A percentile compares a stretch with the other conserved stretches of the same genome.
phyloP scores from a whole-genome alignment of 2,113 vertebrate genomes.

The Oncorhynchus tshawytscha region DNA sequence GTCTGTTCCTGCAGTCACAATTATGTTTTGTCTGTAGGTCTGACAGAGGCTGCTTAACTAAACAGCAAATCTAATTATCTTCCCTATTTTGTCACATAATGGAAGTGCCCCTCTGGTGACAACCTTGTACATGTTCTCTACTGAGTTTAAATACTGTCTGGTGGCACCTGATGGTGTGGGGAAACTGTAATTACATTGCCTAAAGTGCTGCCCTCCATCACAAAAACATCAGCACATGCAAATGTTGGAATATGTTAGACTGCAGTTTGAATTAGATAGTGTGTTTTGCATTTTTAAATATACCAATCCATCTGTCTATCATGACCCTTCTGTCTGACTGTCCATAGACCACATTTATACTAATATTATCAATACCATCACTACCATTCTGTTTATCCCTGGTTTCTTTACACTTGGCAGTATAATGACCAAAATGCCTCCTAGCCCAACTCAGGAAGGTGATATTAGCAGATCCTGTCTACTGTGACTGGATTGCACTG shows the following conservation, averaged over 20 bases:
- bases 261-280: background rate
- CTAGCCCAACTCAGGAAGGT: too few relatives aligned
- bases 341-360: too few relatives aligned
- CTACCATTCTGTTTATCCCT: too few relatives aligned
- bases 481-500: too few relatives aligned
- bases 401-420: too few relatives aligned
- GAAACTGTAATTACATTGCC: slow-evolving; percentile 60
- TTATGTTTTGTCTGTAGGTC: slow-evolving; percentile 67
- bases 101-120: slow-evolving; percentile 69
- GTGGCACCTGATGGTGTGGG: slow-evolving; percentile 36
- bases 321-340: too few relatives aligned
- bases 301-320: too few relatives aligned
- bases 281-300: too few relatives aligned
- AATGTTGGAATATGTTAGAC: slow-evolving; percentile 24
- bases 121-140: slow-evolving; percentile 60
- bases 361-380: too few relatives aligned
- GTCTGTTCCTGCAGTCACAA: too few relatives aligned
- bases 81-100: slow-evolving; percentile 66
- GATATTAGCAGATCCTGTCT: too few relatives aligned
- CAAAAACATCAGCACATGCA: slow-evolving; percentile 50
- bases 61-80: slow-evolving; percentile 83
- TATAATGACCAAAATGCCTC: too few relatives aligned
- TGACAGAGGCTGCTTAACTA: slow-evolving; percentile 76
- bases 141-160: slow-evolving; percentile 63
- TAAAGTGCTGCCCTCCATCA: slow-evolving; percentile 59